Evolutionary conservation across 30 jellyfish, hydroid and myxozoan genomes (phyloP), one percentile per base, ranked within the genome.

Genomic region (Rhopilema esculentum): DNA sequence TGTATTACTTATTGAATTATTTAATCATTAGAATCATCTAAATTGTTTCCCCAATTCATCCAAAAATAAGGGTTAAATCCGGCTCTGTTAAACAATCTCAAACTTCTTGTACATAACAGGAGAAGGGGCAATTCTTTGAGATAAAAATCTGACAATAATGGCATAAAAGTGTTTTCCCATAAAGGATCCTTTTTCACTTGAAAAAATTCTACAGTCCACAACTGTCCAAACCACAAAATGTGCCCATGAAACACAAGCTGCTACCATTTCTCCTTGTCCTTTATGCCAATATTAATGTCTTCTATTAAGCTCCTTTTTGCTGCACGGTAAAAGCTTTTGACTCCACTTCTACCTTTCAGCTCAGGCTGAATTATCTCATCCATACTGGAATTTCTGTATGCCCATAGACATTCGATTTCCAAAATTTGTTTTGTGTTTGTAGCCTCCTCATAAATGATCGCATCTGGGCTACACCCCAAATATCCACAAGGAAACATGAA

Each of bases 351-450:
- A 6, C 79, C 63, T 12, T n/a, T 25, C 49, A 50, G 24, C 63
- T 77, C 88, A 49, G 79, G 22, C 52, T 30, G 27, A 73, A 73
- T 22, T 23, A 63, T 61, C 0, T 24, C 50, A 18, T 23, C 68
- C 0, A 80, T 24, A 23, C 86, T 21, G 20, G 69, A 1, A 22
- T 61, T 80, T 63, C 82, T 80, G 31, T 61, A 33, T 27, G 25
- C 26, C 90, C 90, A 80, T 7, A 69, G 90, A 86, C 90, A 80
- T 48, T 77, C 50, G 79, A 80, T 64, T 33, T 66, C n/a, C 85
- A 83, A 69, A 27, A 69, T 76, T 50, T 65, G 87, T 22, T 69
- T 50, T 64, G 22, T 4, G 20, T 83, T 83, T 70, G 81, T 23
- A 70, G 81, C 81, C 30, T 70, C 81, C 57, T 67, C 82, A 63